Evolutionary conservation across 2,113 vertebrate genomes (phyloP).

Genomic region (Romanogobio albipinnatus): DNA sequence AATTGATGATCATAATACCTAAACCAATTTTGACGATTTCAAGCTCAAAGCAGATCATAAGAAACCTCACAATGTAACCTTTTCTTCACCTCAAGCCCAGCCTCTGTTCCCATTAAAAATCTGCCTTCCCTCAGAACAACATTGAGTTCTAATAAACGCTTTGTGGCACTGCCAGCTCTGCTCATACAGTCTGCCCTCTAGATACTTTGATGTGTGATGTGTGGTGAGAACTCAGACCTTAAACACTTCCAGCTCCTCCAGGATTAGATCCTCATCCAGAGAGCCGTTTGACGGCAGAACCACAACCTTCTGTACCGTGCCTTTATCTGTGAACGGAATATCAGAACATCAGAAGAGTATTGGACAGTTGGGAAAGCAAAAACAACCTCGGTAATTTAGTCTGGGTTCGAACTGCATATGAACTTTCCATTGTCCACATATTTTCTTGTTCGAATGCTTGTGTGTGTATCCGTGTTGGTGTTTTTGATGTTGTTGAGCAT

Average conservation of each 20-base stretch:
- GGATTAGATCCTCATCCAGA: constrained; percentile 88
- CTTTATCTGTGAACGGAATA: constrained; percentile 82
- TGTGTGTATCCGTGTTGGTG: not conserved
- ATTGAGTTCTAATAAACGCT: not conserved
- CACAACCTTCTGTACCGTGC: constrained; percentile 94
- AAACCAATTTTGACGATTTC: not conserved
- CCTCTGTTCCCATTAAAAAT: constrained; percentile 11
- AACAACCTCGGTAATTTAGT: constrained; percentile 12
- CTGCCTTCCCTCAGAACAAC: not conserved
- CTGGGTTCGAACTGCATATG: not conserved
- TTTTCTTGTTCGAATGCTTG: not conserved
- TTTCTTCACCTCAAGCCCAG: constrained; percentile 15
- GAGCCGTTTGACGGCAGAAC: constrained; percentile 89
- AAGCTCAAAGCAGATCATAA: constrained; percentile 6
- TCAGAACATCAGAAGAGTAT: constrained; percentile 27
- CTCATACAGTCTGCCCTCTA: constrained; percentile 41
- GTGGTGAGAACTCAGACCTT: constrained; percentile 79
- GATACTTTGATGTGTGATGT: constrained; percentile 19
- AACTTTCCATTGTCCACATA: not conserved
- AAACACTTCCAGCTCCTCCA: constrained; percentile 97
- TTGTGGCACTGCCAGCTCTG: constrained; percentile 26
- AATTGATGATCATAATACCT: not conserved
- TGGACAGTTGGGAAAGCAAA: not conserved
- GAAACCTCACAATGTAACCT: not conserved
- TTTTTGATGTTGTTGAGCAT: constrained; percentile 5